Base-by-base conservation (phyloP, 1,140 invertebrate species). In the Trichogramma pretiosum region DNA sequence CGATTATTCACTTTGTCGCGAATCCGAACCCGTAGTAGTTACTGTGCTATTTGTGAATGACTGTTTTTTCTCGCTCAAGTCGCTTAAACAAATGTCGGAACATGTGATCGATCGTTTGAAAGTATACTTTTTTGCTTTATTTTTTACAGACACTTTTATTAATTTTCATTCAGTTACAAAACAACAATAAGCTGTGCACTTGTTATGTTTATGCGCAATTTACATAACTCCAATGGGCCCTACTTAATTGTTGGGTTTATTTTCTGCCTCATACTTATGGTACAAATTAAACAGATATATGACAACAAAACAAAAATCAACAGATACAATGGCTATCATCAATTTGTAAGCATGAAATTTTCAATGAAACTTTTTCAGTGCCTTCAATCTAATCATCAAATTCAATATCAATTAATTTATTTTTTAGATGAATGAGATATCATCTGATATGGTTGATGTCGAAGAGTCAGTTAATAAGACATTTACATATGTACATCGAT, bases 371-470 rank as follows among this genome's bases (percentile, higher is more conserved):
- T 26, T 39, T 14, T 19, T 33, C n/a, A 18, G 34, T 1, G 11
- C 4, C 14, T 34, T 26, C 5, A 37, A 13, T 10, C 34, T 7
- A 9, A 23, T 44, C 34, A 43, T 30, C 34, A 47, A 50, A 13
- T 23, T 39, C 35, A n/a, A n/a, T n/a, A n/a, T n/a, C 10, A 37
- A 37, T 52, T 37, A 5, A 22, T 34, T 24, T 44, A 41, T 54
- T n/a, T 65, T 65, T 23, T 43, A 77, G 75, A 65, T 76, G 54
- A 69, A 63, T 50, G 71, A 75, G 60, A 65, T 77, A 48, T 66
- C 69, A 9, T 61, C 67, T 10, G 71, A 73, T 32, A 54, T 77
- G 54, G 63, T 67, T 17, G 57, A 62, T 36, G 65, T 77, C 13
- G 71, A 75, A 48, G 68, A 60, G 49, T 65, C 66, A 26, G 70